Conservation (phyloP, 2,797 vertebrate species). For the Zenarchopterus dispar region DNA sequence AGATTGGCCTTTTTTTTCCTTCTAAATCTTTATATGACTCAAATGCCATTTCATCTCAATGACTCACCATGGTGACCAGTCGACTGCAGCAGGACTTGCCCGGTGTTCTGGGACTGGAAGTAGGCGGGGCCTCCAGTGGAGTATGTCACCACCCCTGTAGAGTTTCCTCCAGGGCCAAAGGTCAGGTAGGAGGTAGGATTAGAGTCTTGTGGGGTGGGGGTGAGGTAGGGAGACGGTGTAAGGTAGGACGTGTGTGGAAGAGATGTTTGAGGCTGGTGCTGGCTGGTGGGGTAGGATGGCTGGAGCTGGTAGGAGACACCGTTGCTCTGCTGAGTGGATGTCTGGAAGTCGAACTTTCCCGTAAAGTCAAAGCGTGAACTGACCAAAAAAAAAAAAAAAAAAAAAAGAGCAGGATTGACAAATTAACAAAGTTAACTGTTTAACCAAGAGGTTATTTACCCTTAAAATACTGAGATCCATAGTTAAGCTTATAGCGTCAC, state of each 20-base stretch:
- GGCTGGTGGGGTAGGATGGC: constrained; percentile 66
- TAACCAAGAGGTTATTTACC: no score
- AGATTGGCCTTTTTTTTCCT: neutral
- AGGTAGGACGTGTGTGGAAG: constrained; percentile 80
- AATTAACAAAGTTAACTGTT: no score
- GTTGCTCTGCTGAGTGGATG: constrained; percentile 72
- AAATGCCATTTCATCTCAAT: neutral
- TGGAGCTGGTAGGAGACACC: constrained; percentile 78
- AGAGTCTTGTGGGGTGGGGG: constrained; percentile 77
- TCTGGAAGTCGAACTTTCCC: constrained; percentile 79
- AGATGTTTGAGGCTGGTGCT: constrained; percentile 65
- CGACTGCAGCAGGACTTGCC: constrained; percentile 83
- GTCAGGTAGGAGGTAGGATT: constrained; percentile 78
- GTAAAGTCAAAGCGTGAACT: constrained; percentile 78
- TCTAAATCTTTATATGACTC: neutral
- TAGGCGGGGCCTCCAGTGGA: constrained; percentile 76
- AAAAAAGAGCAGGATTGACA: neutral
- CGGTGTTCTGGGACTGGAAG: constrained; percentile 74
- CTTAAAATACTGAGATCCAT: neutral
- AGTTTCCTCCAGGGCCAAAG: constrained; percentile 69
- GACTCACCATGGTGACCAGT: constrained; percentile 73
- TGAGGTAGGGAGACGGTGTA: constrained; percentile 78
- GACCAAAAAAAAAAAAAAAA: constrained; percentile 20
- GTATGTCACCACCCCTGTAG: constrained; percentile 72
- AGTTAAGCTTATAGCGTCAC: neutral